phyloP scores from a whole-genome alignment of 2,113 vertebrate genomes.

The Chamaetylas fuelleborni region DNA sequence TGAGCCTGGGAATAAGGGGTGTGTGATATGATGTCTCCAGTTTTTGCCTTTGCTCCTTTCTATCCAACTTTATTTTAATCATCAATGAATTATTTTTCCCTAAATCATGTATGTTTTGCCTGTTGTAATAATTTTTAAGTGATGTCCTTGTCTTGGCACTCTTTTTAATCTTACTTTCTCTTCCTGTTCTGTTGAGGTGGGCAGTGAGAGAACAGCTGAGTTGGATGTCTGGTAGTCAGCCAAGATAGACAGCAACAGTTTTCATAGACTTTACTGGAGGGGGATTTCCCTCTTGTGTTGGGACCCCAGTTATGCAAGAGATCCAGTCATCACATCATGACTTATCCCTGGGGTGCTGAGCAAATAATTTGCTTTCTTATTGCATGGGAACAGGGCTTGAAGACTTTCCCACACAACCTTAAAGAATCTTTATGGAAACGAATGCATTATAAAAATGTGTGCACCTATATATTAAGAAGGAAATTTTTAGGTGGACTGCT shows the following conservation, averaged over 20 bases:
- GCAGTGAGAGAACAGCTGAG: neutral
- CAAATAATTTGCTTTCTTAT: neutral
- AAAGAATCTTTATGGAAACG: neutral
- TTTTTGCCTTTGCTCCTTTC: neutral
- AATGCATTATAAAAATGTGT: neutral
- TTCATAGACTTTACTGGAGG: neutral
- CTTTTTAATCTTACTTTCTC: neutral
- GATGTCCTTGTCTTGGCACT: neutral
- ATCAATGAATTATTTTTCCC: neutral
- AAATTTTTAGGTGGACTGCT: neutral
- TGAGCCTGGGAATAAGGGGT: neutral
- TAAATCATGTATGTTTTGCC: neutral
- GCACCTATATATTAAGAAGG: neutral
- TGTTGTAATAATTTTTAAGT: neutral
- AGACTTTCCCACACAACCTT: neutral
- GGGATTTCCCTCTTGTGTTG: neutral
- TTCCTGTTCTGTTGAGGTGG: neutral
- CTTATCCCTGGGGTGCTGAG: neutral
- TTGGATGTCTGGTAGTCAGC: neutral
- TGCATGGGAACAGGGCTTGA: neutral
- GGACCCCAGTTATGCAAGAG: neutral
- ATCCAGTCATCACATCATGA: neutral
- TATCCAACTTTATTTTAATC: neutral
- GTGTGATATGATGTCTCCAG: neutral
- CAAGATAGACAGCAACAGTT: neutral